phyloP scores from a whole-genome alignment of 2,888 invertebrate genomes.

The Rhogogaster chlorosoma region DNA sequence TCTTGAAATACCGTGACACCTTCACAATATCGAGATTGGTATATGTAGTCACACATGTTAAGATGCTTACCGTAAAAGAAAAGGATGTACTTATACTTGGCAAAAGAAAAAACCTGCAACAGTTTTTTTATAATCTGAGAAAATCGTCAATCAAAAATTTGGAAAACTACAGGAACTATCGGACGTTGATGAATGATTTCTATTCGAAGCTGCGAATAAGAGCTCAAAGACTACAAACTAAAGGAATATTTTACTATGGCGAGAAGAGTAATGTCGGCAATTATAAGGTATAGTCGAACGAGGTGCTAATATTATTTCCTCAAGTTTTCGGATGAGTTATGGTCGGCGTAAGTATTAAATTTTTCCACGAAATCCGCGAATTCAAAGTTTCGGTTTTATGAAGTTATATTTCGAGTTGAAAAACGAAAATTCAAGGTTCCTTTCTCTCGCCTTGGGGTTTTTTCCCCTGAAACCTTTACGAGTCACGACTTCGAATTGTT shows the following conservation, averaged over 20 bases:
- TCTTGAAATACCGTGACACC: background rate
- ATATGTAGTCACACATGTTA: background rate
- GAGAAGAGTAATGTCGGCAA: background rate
- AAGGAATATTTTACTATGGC: background rate
- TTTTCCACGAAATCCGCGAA: background rate
- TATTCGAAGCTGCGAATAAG: background rate
- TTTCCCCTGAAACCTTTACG: background rate
- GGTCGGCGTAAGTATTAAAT: background rate
- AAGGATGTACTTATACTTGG: background rate
- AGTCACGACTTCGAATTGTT: conserved; percentile 33
- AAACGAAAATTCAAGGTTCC: background rate
- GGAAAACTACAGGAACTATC: background rate
- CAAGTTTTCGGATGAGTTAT: background rate
- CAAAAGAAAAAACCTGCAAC: background rate
- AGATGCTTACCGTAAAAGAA: background rate
- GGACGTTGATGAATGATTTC: background rate
- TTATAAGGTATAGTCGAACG: background rate
- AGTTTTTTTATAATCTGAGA: background rate
- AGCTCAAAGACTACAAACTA: background rate
- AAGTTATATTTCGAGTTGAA: background rate
- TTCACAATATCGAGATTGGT: background rate
- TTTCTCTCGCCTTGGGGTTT: background rate
- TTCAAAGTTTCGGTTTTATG: background rate
- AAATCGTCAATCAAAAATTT: background rate
- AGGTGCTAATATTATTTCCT: background rate